Evolutionary conservation across 2,113 vertebrate genomes (phyloP), one percentile per base, ranked within the genome.

Genomic region (Bungarus multicinctus): DNA sequence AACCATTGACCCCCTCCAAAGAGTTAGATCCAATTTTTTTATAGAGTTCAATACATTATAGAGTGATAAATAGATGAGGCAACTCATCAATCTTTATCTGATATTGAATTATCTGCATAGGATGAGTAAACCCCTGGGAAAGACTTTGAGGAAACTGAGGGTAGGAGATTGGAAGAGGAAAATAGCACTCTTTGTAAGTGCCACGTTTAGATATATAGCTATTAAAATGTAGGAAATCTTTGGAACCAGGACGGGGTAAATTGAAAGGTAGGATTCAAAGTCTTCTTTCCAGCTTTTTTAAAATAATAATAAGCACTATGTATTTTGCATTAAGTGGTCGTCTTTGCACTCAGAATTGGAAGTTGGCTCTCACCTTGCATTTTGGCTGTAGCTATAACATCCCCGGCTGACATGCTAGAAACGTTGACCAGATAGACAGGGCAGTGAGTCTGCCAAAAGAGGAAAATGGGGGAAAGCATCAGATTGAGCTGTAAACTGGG

Each of bases 371-470:
- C 96, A 99, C 99, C 99, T 96, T 99, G 99, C 99, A 99, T 99
- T 97, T 99, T 99, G 93, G 99, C 98, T 0, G 98, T 95, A 0
- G 99, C 99, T 0, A 99, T 97, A 1, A 99, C 98, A 1, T 99
- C 99, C 91, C 99, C 99, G 0, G 99, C 99, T 0, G 99, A 98
- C 98, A 99, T 98, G 95, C 99, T 99, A 97, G 99, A 99, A 60
- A 99, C 98, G 0, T 98, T 99, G 95, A 99, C 99, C 92, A 99
- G 98, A 96, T 99, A 99, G 96, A 99, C 95, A 0, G 99, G 99
- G 95, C 98, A 99, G 97, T 98, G 99, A 92, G 98, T 99, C 99
- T 99, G 93, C 0, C 1, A 53, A 55, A 22, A 54, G 50, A 89
- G 52, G n/a, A 30, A 55, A 85, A 85, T 6, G 54, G 11, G 23